A percentile compares a stretch with the other conserved stretches of the same genome.
These are phyloP conservation scores for Nymphalis io DNA, from an alignment of 1,140 invertebrate species.

Conservation along the genomic window DNA sequence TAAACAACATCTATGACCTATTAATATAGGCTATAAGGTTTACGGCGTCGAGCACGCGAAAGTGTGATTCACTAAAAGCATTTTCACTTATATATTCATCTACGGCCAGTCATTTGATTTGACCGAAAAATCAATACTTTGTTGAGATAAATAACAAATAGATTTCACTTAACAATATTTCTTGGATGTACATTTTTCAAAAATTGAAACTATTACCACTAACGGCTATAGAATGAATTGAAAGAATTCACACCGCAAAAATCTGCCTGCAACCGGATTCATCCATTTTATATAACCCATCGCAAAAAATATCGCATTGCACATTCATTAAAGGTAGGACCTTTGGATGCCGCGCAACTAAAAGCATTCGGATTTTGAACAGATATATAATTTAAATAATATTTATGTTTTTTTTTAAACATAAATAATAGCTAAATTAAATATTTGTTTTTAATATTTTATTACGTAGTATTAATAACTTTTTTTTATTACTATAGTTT, in stretches of 20 bases:
- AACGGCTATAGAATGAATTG: background rate
- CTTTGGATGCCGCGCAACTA: background rate
- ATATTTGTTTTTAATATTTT: too few relatives aligned
- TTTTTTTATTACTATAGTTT: too few relatives aligned
- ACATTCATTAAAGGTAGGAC: background rate
- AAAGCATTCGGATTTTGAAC: background rate
- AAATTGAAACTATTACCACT: background rate
- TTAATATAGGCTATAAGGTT: conserved; percentile 18
- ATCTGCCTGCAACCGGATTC: background rate
- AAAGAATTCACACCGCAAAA: conserved; percentile 10
- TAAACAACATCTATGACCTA: conserved; percentile 16
- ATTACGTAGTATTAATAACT: too few relatives aligned
- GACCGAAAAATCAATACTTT: background rate
- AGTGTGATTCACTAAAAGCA: conserved; percentile 20
- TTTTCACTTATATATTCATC: conserved; percentile 1
- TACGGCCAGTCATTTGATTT: background rate
- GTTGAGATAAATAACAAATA: background rate
- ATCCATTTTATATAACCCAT: conserved; percentile 9
- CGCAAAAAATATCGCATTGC: background rate
- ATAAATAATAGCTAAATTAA: too few relatives aligned
- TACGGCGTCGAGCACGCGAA: conserved; percentile 12
- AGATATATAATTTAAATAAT: too few relatives aligned
- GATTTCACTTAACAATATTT: background rate
- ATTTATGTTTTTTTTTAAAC: too few relatives aligned
- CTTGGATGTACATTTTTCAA: too few relatives aligned